These are phyloP conservation scores for Argentina silus DNA, from an alignment of 2,797 vertebrate species.

Conservation along the genomic window DNA sequence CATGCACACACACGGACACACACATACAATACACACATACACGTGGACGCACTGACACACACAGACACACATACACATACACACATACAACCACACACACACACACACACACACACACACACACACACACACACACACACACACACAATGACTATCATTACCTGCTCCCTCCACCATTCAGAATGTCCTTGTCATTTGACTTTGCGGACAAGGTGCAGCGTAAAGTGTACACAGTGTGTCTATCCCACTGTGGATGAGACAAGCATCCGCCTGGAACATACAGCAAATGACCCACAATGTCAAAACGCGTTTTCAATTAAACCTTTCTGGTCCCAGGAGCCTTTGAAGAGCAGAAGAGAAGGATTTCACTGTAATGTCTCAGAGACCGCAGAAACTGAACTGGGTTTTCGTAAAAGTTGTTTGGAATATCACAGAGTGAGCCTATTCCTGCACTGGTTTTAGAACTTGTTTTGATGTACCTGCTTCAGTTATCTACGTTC, in stretches of 20 bases:
- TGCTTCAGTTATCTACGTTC: too few relatives aligned
- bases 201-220: too few relatives aligned
- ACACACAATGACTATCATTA: too few relatives aligned
- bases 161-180: too few relatives aligned
- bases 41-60: constrained; percentile 8
- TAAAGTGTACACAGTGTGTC: too few relatives aligned
- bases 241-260: not conserved
- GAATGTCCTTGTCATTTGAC: too few relatives aligned
- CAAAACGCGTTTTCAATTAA: not conserved
- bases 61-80: not conserved
- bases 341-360: not conserved
- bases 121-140: too few relatives aligned
- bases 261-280: not conserved
- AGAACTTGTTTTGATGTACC: too few relatives aligned
- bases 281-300: not conserved
- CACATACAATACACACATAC: constrained; percentile 10
- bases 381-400: not conserved
- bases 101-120: too few relatives aligned
- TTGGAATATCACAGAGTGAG: constrained; percentile 4
- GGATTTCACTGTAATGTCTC: not conserved
- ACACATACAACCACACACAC: not conserved
- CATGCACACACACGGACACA: not conserved
- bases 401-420: not conserved
- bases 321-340: not conserved
- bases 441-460: too few relatives aligned